Percentiles rank a stretch among this genome's conserved stretches.
phyloP scores from a whole-genome alignment of 2,888 invertebrate genomes.

The Periphyllus acericola region DNA sequence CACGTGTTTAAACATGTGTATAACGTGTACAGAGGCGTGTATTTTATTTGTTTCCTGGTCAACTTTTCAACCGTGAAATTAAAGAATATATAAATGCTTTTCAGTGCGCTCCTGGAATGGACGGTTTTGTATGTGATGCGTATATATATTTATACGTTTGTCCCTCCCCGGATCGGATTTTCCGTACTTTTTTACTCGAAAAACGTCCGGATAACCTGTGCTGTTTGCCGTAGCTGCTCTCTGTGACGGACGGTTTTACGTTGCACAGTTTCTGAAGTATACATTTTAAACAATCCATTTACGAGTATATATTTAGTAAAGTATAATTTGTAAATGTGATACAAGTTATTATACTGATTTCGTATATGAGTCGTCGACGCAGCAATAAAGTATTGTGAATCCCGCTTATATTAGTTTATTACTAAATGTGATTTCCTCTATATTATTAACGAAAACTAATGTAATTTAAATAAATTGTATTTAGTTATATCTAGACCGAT shows the following conservation, averaged over 20 bases:
- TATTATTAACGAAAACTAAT: not conserved
- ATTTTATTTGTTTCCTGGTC: constrained; percentile 58
- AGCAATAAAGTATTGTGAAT: not conserved
- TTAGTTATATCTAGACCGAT: not conserved
- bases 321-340: no score
- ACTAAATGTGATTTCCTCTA: not conserved
- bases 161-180: constrained; percentile 24
- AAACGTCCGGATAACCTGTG: constrained; percentile 16
- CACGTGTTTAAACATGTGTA: constrained; percentile 55
- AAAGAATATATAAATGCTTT: constrained; percentile 58
- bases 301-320: no score
- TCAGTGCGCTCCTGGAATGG: constrained; percentile 31
- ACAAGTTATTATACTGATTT: no score
- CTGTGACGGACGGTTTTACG: not conserved
- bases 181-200: constrained; percentile 38
- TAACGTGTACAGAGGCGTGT: constrained; percentile 28
- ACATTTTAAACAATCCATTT: no score
- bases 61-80: constrained; percentile 62
- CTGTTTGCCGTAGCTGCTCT: not conserved
- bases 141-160: not conserved
- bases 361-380: not conserved
- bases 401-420: not conserved
- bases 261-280: not conserved
- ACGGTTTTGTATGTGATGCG: not conserved
- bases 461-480: constrained; percentile 5